Base-by-base conservation (phyloP, 2,888 invertebrate genomes). In the Sclerodermus sp. region DNA sequence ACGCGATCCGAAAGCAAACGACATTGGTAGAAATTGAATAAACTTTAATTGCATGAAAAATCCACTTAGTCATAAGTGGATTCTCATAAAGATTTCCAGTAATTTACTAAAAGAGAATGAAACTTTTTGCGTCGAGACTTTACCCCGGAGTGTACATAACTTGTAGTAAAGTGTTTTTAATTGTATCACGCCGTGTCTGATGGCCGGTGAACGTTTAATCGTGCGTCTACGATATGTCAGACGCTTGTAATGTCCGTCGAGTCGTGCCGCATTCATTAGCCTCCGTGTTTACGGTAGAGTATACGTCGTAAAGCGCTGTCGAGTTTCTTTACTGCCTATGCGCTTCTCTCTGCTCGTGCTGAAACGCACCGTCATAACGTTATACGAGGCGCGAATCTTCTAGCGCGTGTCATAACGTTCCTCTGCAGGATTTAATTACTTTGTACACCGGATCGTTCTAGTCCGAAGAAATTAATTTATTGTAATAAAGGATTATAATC, bases 251-350 rank as follows among this genome's bases (percentile, higher is more conserved):
- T 41, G 43, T 48, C 42, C 45, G 30, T 37, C 44, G 36, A 48
- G 31, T 57, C 46, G 40, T 53, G 51, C 53, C 46, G 57, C 54
- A 54, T 63, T 61, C 61, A 66, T 64, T 64, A 62, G 57, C 56
- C 39, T 43, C 53, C 42, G 45, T 58, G 58, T 58, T 62, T 58
- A 58, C 49, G 55, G 45, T 53, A 45, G 31, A 16, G 51, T 55
- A 43, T 50, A 55, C 49, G 42, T 58, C 61, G 53, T 63, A 63
- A 66, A 64, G 53, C 50, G 51, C 44, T 51, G 53, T 53, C 48
- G 47, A 55, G 50, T 60, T 60, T 51, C 54, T 63, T 62, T 60
- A 60, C 58, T 55, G 50, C 51, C 57, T 61, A 53, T 13, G 14
- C 1, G n/a, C 18, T 14, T 9, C 39, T 30, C 53, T 50, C 56